phyloP scores from a whole-genome alignment of 2,888 invertebrate genomes.

The Eupithecia centaureata region DNA sequence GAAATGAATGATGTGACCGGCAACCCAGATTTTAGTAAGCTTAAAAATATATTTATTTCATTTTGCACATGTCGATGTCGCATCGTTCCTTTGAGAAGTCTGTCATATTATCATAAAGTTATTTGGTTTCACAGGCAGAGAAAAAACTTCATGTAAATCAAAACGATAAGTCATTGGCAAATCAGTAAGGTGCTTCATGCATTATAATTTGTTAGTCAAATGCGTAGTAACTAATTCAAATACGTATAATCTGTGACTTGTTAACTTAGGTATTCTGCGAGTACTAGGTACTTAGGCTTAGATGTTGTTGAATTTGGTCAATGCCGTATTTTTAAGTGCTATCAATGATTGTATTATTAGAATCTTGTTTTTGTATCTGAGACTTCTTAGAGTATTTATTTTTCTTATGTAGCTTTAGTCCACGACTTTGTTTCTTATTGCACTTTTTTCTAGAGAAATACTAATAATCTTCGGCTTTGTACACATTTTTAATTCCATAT shows the following conservation, averaged over 20 bases:
- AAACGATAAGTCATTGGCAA: constrained; percentile 5
- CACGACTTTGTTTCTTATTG: too few relatives aligned
- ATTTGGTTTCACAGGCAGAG: background rate
- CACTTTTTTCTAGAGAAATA: too few relatives aligned
- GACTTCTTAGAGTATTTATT: background rate
- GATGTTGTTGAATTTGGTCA: constrained; percentile 57
- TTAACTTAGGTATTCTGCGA: constrained; percentile 32
- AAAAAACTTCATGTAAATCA: constrained; percentile 2
- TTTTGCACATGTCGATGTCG: background rate
- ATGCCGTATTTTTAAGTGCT: constrained; percentile 52
- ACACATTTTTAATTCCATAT: background rate
- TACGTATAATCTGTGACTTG: constrained; percentile 17
- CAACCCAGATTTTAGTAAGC: background rate
- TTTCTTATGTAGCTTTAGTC: background rate
- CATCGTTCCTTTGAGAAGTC: background rate
- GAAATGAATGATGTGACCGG: background rate
- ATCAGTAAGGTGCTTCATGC: constrained; percentile 8
- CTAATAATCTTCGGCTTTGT: background rate
- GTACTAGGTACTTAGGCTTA: constrained; percentile 26
- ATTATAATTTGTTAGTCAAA: constrained; percentile 17
- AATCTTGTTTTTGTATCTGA: background rate
- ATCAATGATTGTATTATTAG: constrained; percentile 8
- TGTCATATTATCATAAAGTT: background rate
- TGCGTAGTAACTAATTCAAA: constrained; percentile 12
- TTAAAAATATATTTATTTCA: background rate